Evolutionary conservation across 2,113 vertebrate genomes (phyloP), one percentile per base, ranked within the genome.

Genomic region (Pluvianellus socialis): DNA sequence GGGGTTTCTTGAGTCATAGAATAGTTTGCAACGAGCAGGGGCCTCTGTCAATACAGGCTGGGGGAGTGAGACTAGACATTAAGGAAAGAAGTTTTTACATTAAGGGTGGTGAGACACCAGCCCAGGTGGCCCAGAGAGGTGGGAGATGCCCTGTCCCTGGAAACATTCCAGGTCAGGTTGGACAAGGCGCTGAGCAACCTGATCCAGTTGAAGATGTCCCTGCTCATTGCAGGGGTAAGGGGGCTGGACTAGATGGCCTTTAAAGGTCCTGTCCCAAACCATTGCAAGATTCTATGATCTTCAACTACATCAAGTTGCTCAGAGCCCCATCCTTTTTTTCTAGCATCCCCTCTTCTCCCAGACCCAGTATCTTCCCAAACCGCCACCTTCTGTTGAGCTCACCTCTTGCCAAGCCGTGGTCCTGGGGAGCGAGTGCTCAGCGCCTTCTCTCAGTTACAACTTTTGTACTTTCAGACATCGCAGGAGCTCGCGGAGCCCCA

Each of bases 361-460:
- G 16, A 7, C 24, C 22, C 30, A 10, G 7, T 0, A 16, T 19
- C 22, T 71, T 49, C 63, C 58, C 61, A 17, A 9, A n/a, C 5
- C 3, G 1, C 9, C 14, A 10, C 72, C 12, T 23, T 28, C 32
- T 28, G 38, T 2, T 50, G 35, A 32, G n/a, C 87, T 86, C 49
- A 53, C 53, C 44, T 79, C 44, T 14, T 14, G 56, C 83, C 62
- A 50, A 22, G 49, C 33, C 0, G 0, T 1, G 22, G 8, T 49
- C 30, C 42, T 1, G 3, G 17, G 58, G 7, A 33, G 20, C 0
- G 7, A 28, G 45, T 0, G 2, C 40, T 45, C 1, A 0, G 38
- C 2, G 3, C 35, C 27, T 28, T 49, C 56, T 28, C 50, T 61
- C 65, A 11, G 38, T 20, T 27, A 27, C 73, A 12, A 12, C 7